Evolutionary conservation across 2,888 invertebrate genomes (phyloP).

Genomic region (Nemapogon koenigi): DNA sequence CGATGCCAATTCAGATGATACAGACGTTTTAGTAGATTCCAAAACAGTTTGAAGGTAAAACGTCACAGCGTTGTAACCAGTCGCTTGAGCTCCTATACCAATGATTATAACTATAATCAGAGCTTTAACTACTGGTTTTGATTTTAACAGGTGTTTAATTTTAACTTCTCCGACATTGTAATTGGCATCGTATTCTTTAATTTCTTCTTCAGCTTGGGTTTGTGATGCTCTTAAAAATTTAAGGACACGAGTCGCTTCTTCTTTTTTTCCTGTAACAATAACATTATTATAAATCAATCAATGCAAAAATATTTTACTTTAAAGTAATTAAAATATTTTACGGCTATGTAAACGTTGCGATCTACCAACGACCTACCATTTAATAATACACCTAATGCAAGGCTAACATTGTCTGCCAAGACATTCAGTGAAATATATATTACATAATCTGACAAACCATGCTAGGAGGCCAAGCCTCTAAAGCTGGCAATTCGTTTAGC

Average conservation of each 20-base stretch:
- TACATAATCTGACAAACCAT: too few species aligned
- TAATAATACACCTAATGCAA: too few species aligned
- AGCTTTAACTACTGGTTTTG: slow-evolving; percentile 23
- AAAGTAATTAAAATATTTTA: too few species aligned
- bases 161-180: slow-evolving; percentile 15
- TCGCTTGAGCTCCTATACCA: slow-evolving; percentile 22
- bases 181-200: slow-evolving; percentile 13
- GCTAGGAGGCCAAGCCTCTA: too few species aligned
- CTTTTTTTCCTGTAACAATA: slow-evolving; percentile 17
- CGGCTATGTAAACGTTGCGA: too few species aligned
- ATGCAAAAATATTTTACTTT: too few species aligned
- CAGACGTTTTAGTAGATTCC: slow-evolving; percentile 31
- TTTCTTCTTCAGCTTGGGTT: slow-evolving; percentile 14
- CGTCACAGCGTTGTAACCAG: slow-evolving; percentile 32
- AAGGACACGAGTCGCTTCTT: slow-evolving; percentile 15
- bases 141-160: slow-evolving; percentile 20
- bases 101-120: slow-evolving; percentile 21
- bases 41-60: slow-evolving; percentile 39
- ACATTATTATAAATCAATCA: too few species aligned
- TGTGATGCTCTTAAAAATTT: slow-evolving; percentile 14
- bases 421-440: too few species aligned
- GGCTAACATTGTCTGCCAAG: too few species aligned
- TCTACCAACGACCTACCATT: too few species aligned
- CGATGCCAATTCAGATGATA: slow-evolving; percentile 31
- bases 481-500: too few species aligned